phyloP scores from a whole-genome alignment of 2,113 vertebrate species.

The Harpagus bidentatus region DNA sequence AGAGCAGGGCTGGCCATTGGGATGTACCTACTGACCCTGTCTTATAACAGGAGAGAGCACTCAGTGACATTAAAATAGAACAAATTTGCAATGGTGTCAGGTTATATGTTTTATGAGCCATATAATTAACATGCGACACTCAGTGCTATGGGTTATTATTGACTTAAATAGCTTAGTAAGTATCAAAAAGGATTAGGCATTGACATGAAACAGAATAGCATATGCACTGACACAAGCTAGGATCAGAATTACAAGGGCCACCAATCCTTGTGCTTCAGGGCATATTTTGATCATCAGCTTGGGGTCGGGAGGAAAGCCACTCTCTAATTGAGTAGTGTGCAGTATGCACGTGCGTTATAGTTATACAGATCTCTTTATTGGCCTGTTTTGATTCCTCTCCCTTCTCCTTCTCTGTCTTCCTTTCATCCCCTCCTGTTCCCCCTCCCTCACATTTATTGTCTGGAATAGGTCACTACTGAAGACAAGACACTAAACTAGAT shows the following conservation, averaged over 20 bases:
- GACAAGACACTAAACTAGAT: constrained; percentile 50
- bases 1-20: not conserved
- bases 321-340: not conserved
- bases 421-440: not conserved
- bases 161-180: constrained; percentile 64
- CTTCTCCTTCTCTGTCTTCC: not conserved
- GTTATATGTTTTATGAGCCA: constrained; percentile 57
- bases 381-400: not conserved
- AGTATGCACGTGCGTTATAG: not conserved
- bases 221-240: constrained; percentile 30
- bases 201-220: constrained; percentile 54
- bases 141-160: constrained; percentile 47
- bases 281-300: constrained; percentile 13
- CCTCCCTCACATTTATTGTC: not conserved
- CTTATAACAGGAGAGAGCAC: not conserved
- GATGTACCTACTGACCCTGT: not conserved
- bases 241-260: constrained; percentile 52
- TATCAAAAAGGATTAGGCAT: constrained; percentile 62
- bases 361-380: not conserved
- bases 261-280: constrained; percentile 36
- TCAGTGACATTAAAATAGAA: constrained; percentile 39
- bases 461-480: constrained; percentile 41
- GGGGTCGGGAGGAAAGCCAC: constrained; percentile 6
- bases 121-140: constrained; percentile 56
- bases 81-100: constrained; percentile 38